Evolutionary conservation across 2,797 vertebrate genomes (phyloP), one percentile per base, ranked within the genome.

Genomic region (Chelon auratus): DNA sequence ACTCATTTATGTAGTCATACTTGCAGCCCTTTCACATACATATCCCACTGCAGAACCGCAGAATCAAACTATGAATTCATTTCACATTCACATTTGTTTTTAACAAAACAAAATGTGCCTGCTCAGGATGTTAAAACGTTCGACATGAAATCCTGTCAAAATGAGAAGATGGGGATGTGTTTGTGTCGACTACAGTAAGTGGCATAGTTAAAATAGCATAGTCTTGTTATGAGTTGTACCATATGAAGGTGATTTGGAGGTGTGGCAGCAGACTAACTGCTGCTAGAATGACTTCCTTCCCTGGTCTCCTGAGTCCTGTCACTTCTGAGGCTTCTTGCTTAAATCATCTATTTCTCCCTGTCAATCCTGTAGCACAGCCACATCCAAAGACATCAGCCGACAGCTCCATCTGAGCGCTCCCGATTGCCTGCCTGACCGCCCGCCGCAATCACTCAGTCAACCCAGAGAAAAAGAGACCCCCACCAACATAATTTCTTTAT

Each of bases 331-430:
- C 62, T 79, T 71, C 69, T 68, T 70, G 67, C 79, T 76, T 82
- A 81, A 88, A 86, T 85, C 52, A 86, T 86, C 77, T 72, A 39
- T 86, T 86, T 78, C 78, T 81, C 61, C 74, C 77, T 80, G 84
- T 72, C 81, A 83, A 70, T 88, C 82, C 81, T 82, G 71, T 75
- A 83, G 78, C 43, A 18, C 69, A 61, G 67, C 74, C 85, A 78
- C 82, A 84, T 85, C 81, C 83, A 82, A 73, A 86, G 78, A 84
- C 81, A 72, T 67, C 68, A 65, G 70, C 80, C 70, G 55, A 84
- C 83, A 72, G 80, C 78, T 88, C 86, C 84, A 89, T 91, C 90
- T 87, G 72, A 74, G 72, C 13, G 14, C 64, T 75, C 58, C 63
- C 57, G 55, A 76, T 79, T 76, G 75, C 80, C 79, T 77, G 78